phyloP scores from a whole-genome alignment of 2,797 vertebrate species.

The Varecia variegata region DNA sequence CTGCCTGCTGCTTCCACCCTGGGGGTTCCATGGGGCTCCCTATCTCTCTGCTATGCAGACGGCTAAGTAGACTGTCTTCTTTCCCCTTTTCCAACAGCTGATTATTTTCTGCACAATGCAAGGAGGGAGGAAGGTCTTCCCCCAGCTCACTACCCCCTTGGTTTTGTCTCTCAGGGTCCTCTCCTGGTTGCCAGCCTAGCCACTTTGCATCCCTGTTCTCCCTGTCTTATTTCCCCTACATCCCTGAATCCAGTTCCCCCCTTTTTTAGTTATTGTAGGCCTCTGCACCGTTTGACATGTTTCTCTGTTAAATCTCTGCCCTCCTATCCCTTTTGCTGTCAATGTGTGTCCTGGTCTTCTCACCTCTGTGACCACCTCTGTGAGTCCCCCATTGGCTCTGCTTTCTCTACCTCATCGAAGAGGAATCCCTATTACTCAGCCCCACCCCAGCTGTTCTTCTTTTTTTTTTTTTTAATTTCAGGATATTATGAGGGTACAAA shows the following conservation, averaged over 20 bases:
- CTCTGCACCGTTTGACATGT: not conserved
- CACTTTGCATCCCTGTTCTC: not conserved
- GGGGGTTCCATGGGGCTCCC: not conserved
- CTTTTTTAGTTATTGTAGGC: not conserved
- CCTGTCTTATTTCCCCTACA: not conserved
- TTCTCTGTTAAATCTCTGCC: not conserved
- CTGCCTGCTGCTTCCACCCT: not conserved
- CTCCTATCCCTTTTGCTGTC: not conserved
- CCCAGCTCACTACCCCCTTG: not conserved
- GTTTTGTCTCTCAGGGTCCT: not conserved
- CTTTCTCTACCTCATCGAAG: slow-evolving; percentile 9
- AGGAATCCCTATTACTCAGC: slow-evolving; percentile 4
- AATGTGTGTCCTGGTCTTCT: not conserved
- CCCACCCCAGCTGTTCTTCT: not conserved
- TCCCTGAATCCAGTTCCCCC: not conserved
- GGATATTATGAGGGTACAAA: too few species aligned
- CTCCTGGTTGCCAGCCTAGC: not conserved
- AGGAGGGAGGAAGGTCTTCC: not conserved
- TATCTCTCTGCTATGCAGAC: not conserved
- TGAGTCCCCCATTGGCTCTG: not conserved
- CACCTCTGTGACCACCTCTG: not conserved
- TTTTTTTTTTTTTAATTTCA: too few species aligned
- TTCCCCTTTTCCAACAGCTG: not conserved
- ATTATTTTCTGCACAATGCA: not conserved
- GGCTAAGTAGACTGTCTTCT: not conserved